A percentile compares a stretch with the other conserved stretches of the same genome.
Conservation (phyloP, 1,140 invertebrate species). For the Drosophila nebulosa region DNA sequence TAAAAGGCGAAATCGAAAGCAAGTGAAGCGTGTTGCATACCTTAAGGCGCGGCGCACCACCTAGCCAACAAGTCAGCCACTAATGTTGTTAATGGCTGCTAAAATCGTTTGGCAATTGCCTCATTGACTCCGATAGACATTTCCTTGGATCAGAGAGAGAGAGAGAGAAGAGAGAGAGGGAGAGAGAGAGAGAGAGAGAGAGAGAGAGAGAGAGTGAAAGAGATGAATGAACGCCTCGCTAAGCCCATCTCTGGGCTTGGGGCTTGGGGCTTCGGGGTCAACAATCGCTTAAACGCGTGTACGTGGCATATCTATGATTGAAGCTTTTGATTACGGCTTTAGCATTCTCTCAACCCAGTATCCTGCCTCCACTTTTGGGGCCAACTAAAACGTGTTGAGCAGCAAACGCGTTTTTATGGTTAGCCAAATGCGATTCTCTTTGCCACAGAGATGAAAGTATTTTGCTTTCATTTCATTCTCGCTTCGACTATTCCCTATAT, state of each 20-base stretch:
- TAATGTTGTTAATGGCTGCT: constrained; percentile 71
- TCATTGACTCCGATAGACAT: constrained; percentile 63
- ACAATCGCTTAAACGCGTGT: constrained; percentile 67
- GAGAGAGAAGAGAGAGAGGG: not conserved
- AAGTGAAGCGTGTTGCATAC: constrained; percentile 32
- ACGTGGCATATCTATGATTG: constrained; percentile 74
- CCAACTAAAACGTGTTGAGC: constrained; percentile 58
- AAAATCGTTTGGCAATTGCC: constrained; percentile 72
- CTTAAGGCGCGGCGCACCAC: constrained; percentile 9
- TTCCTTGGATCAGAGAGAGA: constrained; percentile 24
- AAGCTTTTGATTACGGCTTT: constrained; percentile 55
- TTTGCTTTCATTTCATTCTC: not conserved
- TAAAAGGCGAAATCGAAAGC: constrained; percentile 23
- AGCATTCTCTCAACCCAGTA: not conserved
- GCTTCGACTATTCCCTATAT: not conserved
- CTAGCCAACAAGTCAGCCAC: constrained; percentile 41
- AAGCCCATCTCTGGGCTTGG: not conserved
- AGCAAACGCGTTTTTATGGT: not conserved
- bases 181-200: too few species aligned
- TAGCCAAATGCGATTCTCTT: not conserved
- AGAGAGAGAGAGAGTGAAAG: not conserved
- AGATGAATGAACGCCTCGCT: too few species aligned
- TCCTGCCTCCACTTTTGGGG: not conserved
- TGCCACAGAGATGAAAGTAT: not conserved
- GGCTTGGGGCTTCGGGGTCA: constrained; percentile 52